A percentile compares a stretch with the other conserved stretches of the same genome.
Conservation (phyloP, 2,113 vertebrate genomes). For the Litocranius walleri region DNA sequence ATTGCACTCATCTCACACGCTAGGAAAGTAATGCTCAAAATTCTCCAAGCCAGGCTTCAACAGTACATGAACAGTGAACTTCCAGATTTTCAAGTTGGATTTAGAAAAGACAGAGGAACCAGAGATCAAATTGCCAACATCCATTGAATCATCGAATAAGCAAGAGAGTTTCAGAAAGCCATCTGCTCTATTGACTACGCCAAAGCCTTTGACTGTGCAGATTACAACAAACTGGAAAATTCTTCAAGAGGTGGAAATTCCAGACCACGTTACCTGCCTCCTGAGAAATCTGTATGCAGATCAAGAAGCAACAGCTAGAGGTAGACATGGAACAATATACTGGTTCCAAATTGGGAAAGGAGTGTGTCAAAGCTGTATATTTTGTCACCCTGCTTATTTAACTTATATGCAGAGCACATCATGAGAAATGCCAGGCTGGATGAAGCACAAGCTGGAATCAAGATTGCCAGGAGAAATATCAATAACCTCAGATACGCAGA, state of each 20-base stretch:
- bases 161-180: neutral
- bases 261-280: neutral
- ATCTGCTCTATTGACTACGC: neutral
- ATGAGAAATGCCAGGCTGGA: neutral
- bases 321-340: neutral
- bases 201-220: neutral
- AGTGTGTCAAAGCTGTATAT: neutral
- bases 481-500: neutral
- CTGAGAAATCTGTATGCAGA: neutral
- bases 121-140: neutral
- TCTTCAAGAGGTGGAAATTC: neutral
- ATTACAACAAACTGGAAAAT: neutral
- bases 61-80: neutral
- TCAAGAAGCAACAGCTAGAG: neutral
- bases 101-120: neutral
- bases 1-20: neutral
- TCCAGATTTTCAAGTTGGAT: neutral
- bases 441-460: neutral
- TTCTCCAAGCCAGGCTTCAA: neutral
- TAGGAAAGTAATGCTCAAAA: neutral
- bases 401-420: neutral
- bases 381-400: neutral
- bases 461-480: neutral
- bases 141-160: neutral
- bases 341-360: neutral